Conservation (phyloP, 2,888 invertebrate genomes). For the Drosophila ezoana region DNA sequence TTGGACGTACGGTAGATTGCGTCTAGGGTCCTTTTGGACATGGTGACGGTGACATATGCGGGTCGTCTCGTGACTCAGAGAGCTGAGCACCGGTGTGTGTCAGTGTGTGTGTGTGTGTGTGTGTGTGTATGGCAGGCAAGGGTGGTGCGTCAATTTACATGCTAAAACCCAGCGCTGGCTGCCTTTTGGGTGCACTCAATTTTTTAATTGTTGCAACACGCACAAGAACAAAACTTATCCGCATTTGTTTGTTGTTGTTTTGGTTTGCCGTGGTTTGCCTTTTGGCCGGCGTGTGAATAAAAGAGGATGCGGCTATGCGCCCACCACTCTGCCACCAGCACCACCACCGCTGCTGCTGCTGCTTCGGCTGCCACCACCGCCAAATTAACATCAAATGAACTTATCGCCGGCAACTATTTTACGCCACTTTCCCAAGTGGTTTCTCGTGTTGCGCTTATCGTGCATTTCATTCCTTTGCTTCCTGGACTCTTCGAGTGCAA, state of each 20-base stretch:
- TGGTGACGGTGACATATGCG: slow-evolving; percentile 74
- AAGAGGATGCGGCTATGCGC: slow-evolving; percentile 51
- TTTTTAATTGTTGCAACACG: slow-evolving; percentile 79
- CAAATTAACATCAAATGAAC: slow-evolving; percentile 77
- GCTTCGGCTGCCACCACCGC: slow-evolving; percentile 32
- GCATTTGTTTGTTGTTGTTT: slow-evolving; percentile 63
- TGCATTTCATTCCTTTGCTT: slow-evolving; percentile 30
- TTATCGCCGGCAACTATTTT: slow-evolving; percentile 76
- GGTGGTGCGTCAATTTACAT: slow-evolving; percentile 75
- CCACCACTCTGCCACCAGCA: slow-evolving; percentile 44
- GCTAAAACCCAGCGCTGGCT: slow-evolving; percentile 36
- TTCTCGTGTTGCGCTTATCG: slow-evolving; percentile 74
- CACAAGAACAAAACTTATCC: slow-evolving; percentile 53
- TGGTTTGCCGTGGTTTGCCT: slow-evolving; percentile 66
- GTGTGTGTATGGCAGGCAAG: slow-evolving; percentile 26
- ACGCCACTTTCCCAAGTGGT: slow-evolving; percentile 79
- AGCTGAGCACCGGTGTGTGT: slow-evolving; percentile 33
- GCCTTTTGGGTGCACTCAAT: slow-evolving; percentile 45
- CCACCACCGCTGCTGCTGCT: slow-evolving; percentile 11
- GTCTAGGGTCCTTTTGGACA: slow-evolving; percentile 72
- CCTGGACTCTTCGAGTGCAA: slow-evolving; percentile 54
- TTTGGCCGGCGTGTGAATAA: slow-evolving; percentile 65
- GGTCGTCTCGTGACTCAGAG: slow-evolving; percentile 67
- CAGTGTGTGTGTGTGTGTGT: background rate
- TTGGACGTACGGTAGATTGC: slow-evolving; percentile 38